Evolutionary conservation across 1,140 invertebrate species (phyloP).

Genomic region (Hypsibius dujardini): DNA sequence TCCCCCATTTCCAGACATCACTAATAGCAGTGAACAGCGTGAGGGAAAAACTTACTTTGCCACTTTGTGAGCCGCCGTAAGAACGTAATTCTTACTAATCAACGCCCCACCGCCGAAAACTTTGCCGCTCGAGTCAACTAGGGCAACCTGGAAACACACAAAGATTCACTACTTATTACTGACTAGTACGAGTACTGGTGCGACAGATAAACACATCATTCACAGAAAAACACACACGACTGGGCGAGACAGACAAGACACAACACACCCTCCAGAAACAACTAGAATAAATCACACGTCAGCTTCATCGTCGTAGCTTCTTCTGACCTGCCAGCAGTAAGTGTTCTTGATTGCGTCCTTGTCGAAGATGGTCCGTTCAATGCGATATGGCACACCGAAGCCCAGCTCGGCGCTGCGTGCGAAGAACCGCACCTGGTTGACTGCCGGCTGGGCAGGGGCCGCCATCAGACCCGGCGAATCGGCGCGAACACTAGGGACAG

Average conservation of each 20-base stretch:
- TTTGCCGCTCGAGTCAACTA: conserved; percentile 13
- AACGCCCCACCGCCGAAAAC: conserved; percentile 6
- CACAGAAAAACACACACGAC: no score
- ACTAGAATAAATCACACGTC: neutral
- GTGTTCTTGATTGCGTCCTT: conserved; percentile 14
- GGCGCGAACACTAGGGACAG: neutral
- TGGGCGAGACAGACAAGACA: no score
- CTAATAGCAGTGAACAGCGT: no score
- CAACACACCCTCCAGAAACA: no score
- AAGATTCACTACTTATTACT: no score
- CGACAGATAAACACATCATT: no score
- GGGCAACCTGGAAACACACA: conserved; percentile 1
- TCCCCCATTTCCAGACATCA: no score
- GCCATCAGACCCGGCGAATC: neutral
- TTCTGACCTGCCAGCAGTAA: conserved; percentile 10
- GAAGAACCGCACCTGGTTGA: conserved; percentile 3
- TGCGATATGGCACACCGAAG: conserved; percentile 1
- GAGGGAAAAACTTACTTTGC: conserved; percentile 7
- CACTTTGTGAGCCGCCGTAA: conserved; percentile 15
- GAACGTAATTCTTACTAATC: neutral
- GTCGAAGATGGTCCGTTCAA: neutral
- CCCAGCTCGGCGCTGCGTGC: neutral
- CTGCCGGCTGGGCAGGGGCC: neutral
- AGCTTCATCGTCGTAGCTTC: neutral
- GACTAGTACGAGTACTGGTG: no score